Base-by-base conservation (phyloP, 2,888 invertebrate species). In the Ectropis crepuscularia region DNA sequence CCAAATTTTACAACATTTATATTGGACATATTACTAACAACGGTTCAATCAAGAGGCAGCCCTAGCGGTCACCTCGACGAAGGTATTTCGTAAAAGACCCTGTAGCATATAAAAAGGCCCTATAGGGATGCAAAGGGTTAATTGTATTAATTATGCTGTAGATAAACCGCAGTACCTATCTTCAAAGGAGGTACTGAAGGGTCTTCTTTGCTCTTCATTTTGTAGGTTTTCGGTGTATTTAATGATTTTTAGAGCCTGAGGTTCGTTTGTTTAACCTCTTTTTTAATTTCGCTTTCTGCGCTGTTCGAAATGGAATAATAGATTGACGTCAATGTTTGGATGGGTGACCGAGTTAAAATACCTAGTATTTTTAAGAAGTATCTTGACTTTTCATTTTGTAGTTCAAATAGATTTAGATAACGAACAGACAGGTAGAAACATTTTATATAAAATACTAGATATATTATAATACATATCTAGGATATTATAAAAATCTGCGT, bases 101-200 rank as follows among this genome's bases (percentile, higher is more conserved):
- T 61, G 60, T 45, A 63, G 57, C 62, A 57, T 65, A 63, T 61
- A 69, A 70, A 64, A 61, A 57, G 67, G 57, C 58, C 51, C 62
- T 49, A 67, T 65, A 62, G 67, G 66, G 61, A 61, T 61, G 55
- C 57, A 65, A 66, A 62, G 61, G 65, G 65, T 67, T 63, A 67
- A 66, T 59, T 66, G 63, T 64, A 57, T 64, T 68, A 61, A 67
- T 60, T 65, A 65, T 60, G 64, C 53, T 55, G 57, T 61, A 59
- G 64, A 65, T 62, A 68, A 65, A 65, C 64, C 64, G 57, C 60
- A 49, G 53, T 28, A 39, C 16, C 28, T 57, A 65, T 60, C 60
- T 61, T 65, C 64, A 65, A 57, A 65, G 64, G 57, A 39, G 37
- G 41, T 16, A 41, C 9, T 42, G 51, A 36, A 50, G 54, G 54